Evolutionary conservation across 2,797 vertebrate genomes (phyloP).

Genomic region (Taeniopygia guttata): DNA sequence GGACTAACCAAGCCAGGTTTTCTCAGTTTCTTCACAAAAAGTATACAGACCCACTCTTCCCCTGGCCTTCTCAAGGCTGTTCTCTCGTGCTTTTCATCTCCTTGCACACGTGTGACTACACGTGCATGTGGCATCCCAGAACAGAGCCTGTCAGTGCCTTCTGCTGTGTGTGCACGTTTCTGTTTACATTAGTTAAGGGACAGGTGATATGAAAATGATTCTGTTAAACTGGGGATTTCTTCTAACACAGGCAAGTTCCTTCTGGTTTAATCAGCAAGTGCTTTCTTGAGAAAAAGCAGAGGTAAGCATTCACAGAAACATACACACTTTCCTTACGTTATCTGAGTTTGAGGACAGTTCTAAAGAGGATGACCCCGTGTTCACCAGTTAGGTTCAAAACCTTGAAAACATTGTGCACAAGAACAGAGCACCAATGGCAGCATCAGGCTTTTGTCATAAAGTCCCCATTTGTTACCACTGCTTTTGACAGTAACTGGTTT

Average conservation of each 20-base stretch:
- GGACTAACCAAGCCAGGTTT: neutral
- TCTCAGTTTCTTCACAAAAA: neutral
- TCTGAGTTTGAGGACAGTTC: neutral
- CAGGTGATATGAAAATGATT: neutral
- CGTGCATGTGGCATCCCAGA: neutral
- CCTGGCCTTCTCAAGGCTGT: neutral
- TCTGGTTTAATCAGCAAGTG: neutral
- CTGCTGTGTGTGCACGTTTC: fast-evolving
- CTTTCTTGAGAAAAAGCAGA: neutral
- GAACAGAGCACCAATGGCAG: neutral
- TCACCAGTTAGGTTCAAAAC: neutral
- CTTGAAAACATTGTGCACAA: neutral
- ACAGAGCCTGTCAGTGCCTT: neutral
- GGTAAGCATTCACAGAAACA: neutral
- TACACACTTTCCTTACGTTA: neutral
- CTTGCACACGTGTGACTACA: fast-evolving
- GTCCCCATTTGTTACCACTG: neutral
- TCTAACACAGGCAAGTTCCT: neutral
- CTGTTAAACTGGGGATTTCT: neutral
- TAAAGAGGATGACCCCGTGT: neutral
- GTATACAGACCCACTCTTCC: too few species aligned
- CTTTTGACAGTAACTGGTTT: neutral
- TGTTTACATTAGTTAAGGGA: neutral
- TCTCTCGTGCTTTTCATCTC: neutral
- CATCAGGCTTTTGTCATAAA: neutral